Conservation (phyloP, 1,140 invertebrate species). For the Lycorma delicatula region DNA sequence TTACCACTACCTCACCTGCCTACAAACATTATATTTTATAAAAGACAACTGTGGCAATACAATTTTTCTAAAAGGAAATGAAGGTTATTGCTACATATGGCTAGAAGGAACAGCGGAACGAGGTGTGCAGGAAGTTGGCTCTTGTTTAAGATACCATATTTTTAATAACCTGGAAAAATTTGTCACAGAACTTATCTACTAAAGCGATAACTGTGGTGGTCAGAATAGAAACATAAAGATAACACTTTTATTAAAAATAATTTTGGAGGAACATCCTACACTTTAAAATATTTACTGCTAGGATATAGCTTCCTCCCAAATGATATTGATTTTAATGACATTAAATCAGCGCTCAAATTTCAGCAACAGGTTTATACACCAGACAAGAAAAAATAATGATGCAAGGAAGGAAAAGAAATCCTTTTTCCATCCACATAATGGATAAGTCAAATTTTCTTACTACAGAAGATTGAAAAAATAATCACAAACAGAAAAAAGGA, state of each 20-base stretch:
- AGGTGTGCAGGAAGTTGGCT: slow-evolving; percentile 34
- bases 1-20: not conserved
- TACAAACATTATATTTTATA: slow-evolving; percentile 32
- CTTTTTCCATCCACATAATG: too few species aligned
- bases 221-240: slow-evolving; percentile 28
- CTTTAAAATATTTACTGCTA: not conserved
- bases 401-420: too few species aligned
- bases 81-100: slow-evolving; percentile 32
- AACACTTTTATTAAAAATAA: not conserved
- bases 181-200: slow-evolving; percentile 35
- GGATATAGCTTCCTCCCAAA: not conserved
- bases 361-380: not conserved
- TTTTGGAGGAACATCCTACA: not conserved
- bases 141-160: slow-evolving; percentile 27
- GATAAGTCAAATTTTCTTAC: too few species aligned
- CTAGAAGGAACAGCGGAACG: slow-evolving; percentile 32
- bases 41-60: slow-evolving; percentile 26
- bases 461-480: too few species aligned
- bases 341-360: not conserved
- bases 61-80: slow-evolving; percentile 16
- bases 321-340: not conserved
- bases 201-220: slow-evolving; percentile 35
- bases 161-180: too few species aligned
- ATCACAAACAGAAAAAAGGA: too few species aligned
- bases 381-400: too few species aligned